Percentiles rank a stretch among this genome's conserved stretches.
These are phyloP conservation scores for Halcyon chelicuti DNA, from an alignment of 2,797 vertebrate species.

Conservation along the genomic window DNA sequence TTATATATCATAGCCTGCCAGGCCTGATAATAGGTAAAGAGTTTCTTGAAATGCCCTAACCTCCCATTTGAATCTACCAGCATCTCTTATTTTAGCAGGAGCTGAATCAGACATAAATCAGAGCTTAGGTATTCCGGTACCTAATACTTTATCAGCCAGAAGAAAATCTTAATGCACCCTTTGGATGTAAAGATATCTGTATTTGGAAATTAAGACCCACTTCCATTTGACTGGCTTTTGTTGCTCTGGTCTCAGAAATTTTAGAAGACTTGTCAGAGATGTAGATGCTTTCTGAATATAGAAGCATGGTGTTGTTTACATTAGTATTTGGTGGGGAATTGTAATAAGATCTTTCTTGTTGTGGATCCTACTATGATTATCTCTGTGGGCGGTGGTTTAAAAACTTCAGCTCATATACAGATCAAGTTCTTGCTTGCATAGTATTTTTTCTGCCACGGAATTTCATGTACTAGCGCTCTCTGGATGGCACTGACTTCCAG, in stretches of 20 bases:
- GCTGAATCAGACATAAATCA: not conserved
- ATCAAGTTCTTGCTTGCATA: not conserved
- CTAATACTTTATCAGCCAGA: not conserved
- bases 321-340: constrained; percentile 14
- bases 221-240: not conserved
- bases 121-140: not conserved
- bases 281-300: constrained; percentile 41
- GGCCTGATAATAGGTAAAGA: not conserved
- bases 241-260: constrained; percentile 17
- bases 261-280: constrained; percentile 6
- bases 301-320: constrained; percentile 1
- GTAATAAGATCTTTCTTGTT: constrained; percentile 3
- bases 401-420: not conserved
- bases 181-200: not conserved
- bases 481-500: not conserved
- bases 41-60: not conserved
- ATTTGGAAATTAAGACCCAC: not conserved
- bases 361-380: constrained; percentile 28
- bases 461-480: not conserved
- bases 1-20: not conserved
- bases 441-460: not conserved
- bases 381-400: not conserved
- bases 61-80: not conserved
- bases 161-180: not conserved
- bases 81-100: not conserved